These are phyloP conservation scores for Platycheirus albimanus DNA, from an alignment of 2,888 invertebrate genomes.

Conservation along the genomic window DNA sequence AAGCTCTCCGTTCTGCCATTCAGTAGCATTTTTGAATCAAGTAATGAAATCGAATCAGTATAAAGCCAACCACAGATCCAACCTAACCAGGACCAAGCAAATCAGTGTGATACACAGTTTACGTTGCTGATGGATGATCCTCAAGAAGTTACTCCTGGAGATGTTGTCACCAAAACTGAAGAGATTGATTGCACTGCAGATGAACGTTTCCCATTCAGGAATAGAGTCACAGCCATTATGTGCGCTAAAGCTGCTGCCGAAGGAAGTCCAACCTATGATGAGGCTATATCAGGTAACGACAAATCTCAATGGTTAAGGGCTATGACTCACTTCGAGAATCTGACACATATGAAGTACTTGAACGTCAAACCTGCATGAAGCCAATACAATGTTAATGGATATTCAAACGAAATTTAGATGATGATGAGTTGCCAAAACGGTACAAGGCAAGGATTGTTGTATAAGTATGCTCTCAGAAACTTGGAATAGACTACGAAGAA, in stretches of 20 bases:
- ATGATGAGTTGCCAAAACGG: background rate
- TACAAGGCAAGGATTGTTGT: background rate
- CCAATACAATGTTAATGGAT: background rate
- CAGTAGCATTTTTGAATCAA: background rate
- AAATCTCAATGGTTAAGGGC: constrained; percentile 4
- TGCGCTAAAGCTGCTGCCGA: background rate
- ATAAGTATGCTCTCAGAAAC: background rate
- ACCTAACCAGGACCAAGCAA: background rate
- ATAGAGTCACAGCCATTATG: background rate
- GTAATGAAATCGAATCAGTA: background rate
- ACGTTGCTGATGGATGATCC: background rate
- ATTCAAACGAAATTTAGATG: background rate
- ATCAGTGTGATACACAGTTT: background rate
- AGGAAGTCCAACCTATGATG: background rate
- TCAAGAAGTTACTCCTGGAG: background rate
- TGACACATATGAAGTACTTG: background rate
- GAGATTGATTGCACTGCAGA: background rate
- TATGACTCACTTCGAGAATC: background rate
- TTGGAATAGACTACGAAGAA: constrained; percentile 1
- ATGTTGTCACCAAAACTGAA: background rate
- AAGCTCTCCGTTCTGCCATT: background rate
- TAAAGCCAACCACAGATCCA: background rate
- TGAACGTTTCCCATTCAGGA: background rate
- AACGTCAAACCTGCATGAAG: constrained; percentile 1
- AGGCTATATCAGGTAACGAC: background rate